Percentiles rank a stretch among this genome's conserved stretches.
Conservation (phyloP, 2,113 vertebrate species). For the Synchiropus splendidus region DNA sequence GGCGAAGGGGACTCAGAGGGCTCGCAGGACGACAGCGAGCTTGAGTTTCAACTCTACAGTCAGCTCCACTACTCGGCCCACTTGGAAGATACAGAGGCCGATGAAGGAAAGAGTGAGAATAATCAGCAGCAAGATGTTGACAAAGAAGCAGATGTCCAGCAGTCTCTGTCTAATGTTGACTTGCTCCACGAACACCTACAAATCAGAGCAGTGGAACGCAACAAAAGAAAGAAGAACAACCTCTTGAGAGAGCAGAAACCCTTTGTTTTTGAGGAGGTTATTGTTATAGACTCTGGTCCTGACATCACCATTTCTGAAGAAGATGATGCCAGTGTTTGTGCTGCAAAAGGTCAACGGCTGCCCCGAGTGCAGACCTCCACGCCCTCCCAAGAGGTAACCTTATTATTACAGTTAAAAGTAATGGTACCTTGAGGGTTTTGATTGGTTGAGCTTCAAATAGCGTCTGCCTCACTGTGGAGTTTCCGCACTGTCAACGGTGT, state of each 20-base stretch:
- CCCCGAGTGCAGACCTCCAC: conserved; percentile 23
- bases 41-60: conserved; percentile 92
- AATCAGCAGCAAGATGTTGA: neutral
- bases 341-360: conserved; percentile 27
- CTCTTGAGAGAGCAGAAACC: conserved; percentile 2
- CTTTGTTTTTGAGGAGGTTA: conserved; percentile 17
- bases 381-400: conserved; percentile 37
- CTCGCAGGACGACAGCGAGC: conserved; percentile 78
- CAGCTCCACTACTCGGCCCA: conserved; percentile 87
- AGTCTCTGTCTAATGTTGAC: neutral
- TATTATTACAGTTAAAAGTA: no score
- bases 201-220: conserved; percentile 9
- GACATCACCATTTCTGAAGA: conserved; percentile 75
- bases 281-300: conserved; percentile 51
- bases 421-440: no score
- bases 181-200: conserved; percentile 2
- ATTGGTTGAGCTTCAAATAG: no score
- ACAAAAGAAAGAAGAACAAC: conserved; percentile 13
- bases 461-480: no score
- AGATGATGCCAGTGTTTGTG: conserved; percentile 42
- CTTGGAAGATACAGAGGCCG: conserved; percentile 40
- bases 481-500: no score
- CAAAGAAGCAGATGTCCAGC: neutral
- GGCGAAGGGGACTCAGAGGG: conserved; percentile 72
- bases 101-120: neutral